phyloP scores from a whole-genome alignment of 2,113 vertebrate species.

The Tor tambroides region DNA sequence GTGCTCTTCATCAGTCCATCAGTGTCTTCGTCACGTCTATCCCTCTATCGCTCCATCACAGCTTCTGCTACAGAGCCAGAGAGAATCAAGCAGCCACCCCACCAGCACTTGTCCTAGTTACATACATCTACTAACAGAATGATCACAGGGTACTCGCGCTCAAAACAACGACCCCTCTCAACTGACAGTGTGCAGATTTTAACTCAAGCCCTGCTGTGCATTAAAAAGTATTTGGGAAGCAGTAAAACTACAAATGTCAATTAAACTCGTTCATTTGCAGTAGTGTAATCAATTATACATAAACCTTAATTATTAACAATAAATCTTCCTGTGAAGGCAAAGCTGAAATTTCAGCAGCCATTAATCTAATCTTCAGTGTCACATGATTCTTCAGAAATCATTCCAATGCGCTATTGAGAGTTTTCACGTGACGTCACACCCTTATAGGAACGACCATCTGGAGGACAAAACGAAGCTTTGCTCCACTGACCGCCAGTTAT shows the following conservation, averaged over 20 bases:
- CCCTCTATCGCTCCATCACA: constrained; percentile 57
- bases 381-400: no score
- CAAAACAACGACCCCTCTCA: constrained; percentile 54
- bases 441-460: no score
- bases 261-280: background rate
- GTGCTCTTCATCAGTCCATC: constrained; percentile 50
- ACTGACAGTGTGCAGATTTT: constrained; percentile 2
- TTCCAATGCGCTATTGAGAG: no score
- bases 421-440: no score
- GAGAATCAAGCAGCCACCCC: constrained; percentile 41
- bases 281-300: background rate
- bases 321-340: background rate
- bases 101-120: constrained; percentile 27
- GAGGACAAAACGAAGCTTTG: no score
- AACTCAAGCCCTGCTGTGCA: constrained; percentile 51
- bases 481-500: no score
- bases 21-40: constrained; percentile 40
- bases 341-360: background rate
- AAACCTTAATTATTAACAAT: background rate
- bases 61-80: constrained; percentile 40
- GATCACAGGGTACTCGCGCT: constrained; percentile 35
- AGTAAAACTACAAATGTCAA: constrained; percentile 23
- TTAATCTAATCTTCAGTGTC: no score
- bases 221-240: constrained; percentile 29
- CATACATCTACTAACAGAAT: constrained; percentile 27